Base-by-base conservation (phyloP, 2,888 invertebrate species). In the Catonia carolina region DNA sequence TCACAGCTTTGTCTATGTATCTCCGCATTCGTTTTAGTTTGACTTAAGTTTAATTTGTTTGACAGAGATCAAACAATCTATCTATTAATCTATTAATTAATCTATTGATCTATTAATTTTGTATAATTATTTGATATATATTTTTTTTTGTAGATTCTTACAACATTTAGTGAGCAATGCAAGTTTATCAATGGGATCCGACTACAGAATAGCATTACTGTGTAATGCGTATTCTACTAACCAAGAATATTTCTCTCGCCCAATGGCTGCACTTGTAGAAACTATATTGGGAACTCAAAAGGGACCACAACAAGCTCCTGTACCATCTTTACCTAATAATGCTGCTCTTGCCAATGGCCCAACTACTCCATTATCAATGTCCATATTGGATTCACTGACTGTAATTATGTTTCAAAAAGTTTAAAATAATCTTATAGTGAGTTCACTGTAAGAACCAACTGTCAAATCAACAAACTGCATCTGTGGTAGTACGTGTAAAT, bases 141-240 rank as follows among this genome's bases (percentile, higher is more conserved):
- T n/a, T n/a, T n/a, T n/a, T n/a, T n/a, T n/a, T 67, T 75, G 69
- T 67, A 89, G 92, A 74, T 94, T 87, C 69, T 75, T 95, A 8
- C 91, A 92, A 69, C 91, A 92, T 70, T 75, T 90, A 27, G 85
- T 86, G 61, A 86, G 81, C 67, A 82, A 78, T 64, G 77, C 79
- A 15, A 82, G 62, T 51, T 83, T 31, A 77, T 83, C 82, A 35
- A 86, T 89, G 82, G 87, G 88, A 1, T 82, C 86, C 33, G 96
- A 96, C 73, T 97, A 86, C 71, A 82, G 91, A 59, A 91, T 96
- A 63, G 89, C 95, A 0, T 76, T 97, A 27, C 78, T 97, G 1
- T 95, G 96, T 72, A 97, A 97, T 75, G 95, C 96, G 0, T 97
- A 90, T 69, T 92, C 92, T 1, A 96, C 95, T 1, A 94, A 93